Conservation (phyloP, 2,888 invertebrate genomes). For the Disparrhopalites patrizii region DNA sequence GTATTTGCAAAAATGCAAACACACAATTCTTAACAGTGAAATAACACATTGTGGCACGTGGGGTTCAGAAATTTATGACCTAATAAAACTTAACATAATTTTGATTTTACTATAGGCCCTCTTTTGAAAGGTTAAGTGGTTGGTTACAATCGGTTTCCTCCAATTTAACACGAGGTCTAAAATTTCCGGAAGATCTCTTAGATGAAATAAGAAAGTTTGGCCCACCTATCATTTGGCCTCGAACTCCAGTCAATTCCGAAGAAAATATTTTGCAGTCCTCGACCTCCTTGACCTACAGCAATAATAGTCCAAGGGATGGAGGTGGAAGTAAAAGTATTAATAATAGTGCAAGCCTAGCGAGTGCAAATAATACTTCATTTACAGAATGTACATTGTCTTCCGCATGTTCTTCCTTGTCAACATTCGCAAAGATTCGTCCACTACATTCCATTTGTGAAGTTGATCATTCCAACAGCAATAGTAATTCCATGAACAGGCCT, state of each 20-base stretch:
- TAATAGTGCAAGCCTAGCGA: slow-evolving; percentile 39
- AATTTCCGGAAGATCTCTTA: slow-evolving; percentile 64
- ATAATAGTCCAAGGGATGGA: slow-evolving; percentile 31
- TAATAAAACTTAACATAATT: not conserved
- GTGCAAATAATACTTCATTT: slow-evolving; percentile 39
- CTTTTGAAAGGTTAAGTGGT: slow-evolving; percentile 83
- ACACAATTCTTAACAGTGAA: not conserved
- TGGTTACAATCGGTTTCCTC: slow-evolving; percentile 78
- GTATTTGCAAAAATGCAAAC: slow-evolving; percentile 53
- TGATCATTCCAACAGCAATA: slow-evolving; percentile 48
- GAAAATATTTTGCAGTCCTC: slow-evolving; percentile 59
- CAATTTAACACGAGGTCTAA: slow-evolving; percentile 63
- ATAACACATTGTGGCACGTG: too few relatives aligned
- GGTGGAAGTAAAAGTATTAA: slow-evolving; percentile 35
- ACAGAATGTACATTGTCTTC: slow-evolving; percentile 46
- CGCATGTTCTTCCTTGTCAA: slow-evolving; percentile 47
- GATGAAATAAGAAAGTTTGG: slow-evolving; percentile 70
- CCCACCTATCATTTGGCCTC: slow-evolving; percentile 47
- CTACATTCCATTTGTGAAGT: slow-evolving; percentile 48
- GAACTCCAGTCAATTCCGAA: slow-evolving; percentile 60
- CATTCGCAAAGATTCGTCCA: slow-evolving; percentile 47
- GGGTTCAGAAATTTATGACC: not conserved
- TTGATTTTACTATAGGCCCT: slow-evolving; percentile 60
- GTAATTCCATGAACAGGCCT: slow-evolving; percentile 47
- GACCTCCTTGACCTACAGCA: slow-evolving; percentile 39